Evolutionary conservation across 2,888 invertebrate genomes (phyloP).

Genomic region (Trisateles emortualis): DNA sequence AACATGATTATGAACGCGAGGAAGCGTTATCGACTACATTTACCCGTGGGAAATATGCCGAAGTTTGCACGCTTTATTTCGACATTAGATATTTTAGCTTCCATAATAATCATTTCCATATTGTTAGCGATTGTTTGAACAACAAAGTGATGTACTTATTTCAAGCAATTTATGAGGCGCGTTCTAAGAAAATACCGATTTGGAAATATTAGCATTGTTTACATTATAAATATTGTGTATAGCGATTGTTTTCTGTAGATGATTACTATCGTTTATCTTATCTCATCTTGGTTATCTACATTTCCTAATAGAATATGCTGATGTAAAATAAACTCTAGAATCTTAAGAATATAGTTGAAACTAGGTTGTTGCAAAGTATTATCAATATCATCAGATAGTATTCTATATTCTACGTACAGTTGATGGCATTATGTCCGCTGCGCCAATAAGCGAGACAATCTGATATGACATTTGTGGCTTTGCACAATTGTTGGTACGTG

Average conservation of each 20-base stretch:
- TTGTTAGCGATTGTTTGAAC: slow-evolving; percentile 32
- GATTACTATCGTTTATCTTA: slow-evolving; percentile 23
- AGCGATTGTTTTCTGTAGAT: slow-evolving; percentile 27
- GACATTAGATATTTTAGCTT: slow-evolving; percentile 21
- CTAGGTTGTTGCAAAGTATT: slow-evolving; percentile 5
- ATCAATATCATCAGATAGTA: slow-evolving; percentile 34
- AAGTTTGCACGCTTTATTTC: slow-evolving; percentile 22
- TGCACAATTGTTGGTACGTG: slow-evolving; percentile 41
- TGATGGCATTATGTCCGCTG: slow-evolving; percentile 37
- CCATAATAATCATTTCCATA: slow-evolving; percentile 34
- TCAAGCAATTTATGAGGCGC: slow-evolving; percentile 17
- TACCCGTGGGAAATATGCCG: slow-evolving; percentile 36
- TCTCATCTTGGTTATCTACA: slow-evolving; percentile 28
- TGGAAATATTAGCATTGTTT: slow-evolving; percentile 14
- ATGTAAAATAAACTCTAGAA: slow-evolving; percentile 4
- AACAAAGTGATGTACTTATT: slow-evolving; percentile 22
- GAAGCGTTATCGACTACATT: slow-evolving; percentile 8
- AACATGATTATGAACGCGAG: slow-evolving; percentile 19
- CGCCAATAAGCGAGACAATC: slow-evolving; percentile 52
- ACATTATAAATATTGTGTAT: slow-evolving; percentile 8
- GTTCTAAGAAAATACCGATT: slow-evolving; percentile 19
- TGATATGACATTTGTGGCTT: slow-evolving; percentile 48
- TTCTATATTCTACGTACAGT: slow-evolving; percentile 19
- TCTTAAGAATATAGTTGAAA: slow-evolving; percentile 5
- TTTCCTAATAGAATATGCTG: neutral